Percentiles rank a stretch among this genome's conserved stretches.
Conservation (phyloP, 2,888 invertebrate species). For the Physocephala rufipes region DNA sequence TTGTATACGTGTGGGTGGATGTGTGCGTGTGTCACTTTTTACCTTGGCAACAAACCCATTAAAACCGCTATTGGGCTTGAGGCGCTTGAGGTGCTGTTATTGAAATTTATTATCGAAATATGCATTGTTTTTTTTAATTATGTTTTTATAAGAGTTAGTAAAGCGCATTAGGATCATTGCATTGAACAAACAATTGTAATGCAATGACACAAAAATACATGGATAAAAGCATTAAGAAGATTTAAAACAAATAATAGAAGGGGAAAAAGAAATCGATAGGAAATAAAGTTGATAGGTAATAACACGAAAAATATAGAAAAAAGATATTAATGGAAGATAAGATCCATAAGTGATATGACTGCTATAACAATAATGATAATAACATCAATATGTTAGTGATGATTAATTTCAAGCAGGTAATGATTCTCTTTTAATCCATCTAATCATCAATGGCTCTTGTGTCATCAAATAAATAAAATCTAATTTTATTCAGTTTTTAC, state of each 20-base stretch:
- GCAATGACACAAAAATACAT: conserved; percentile 42
- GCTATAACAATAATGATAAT: conserved; percentile 46
- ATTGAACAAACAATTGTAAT: conserved; percentile 30
- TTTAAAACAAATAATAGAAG: conserved; percentile 44
- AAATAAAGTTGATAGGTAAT: conserved; percentile 38
- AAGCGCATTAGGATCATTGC: conserved; percentile 49
- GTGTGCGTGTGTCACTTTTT: conserved; percentile 68
- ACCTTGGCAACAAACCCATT: conserved; percentile 94
- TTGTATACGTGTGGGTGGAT: too few relatives aligned
- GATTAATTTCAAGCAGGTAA: conserved; percentile 2
- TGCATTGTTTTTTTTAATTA: conserved; percentile 45
- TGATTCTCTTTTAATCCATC: neutral
- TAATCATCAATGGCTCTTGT: too few relatives aligned
- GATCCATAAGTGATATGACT: conserved; percentile 43
- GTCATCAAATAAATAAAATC: too few relatives aligned
- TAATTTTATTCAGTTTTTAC: too few relatives aligned
- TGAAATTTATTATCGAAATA: conserved; percentile 67
- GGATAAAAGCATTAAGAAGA: conserved; percentile 20
- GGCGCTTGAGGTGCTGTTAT: conserved; percentile 80
- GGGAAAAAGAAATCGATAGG: conserved; percentile 48
- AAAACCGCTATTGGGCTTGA: conserved; percentile 88
- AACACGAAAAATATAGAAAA: conserved; percentile 9
- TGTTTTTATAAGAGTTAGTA: conserved; percentile 44
- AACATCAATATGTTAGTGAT: conserved; percentile 49
- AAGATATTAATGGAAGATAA: conserved; percentile 42